Conservation (phyloP, 2,888 invertebrate genomes). For the Cotesia congregata region DNA sequence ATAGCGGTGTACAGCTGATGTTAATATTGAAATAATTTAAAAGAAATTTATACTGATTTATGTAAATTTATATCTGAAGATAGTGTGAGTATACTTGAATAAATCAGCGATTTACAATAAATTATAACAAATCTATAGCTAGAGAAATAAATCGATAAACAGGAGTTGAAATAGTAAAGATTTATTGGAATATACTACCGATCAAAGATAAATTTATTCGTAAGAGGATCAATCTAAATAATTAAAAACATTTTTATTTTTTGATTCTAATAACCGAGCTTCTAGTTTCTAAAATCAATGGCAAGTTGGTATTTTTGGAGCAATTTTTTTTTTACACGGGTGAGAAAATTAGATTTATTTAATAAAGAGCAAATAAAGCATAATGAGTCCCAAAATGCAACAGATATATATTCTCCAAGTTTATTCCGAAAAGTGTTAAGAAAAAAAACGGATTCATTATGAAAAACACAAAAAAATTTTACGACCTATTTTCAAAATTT, state of each 20-base stretch:
- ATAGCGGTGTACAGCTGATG: not conserved
- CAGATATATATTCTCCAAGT: no score
- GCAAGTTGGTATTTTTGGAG: no score
- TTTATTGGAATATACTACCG: not conserved
- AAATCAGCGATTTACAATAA: not conserved
- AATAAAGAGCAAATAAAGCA: no score
- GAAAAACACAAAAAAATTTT: no score
- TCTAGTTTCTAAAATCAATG: not conserved
- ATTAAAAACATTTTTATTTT: not conserved
- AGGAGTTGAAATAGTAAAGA: not conserved
- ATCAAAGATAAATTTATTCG: not conserved
- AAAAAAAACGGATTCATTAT: no score
- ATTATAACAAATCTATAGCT: not conserved
- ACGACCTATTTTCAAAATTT: no score
- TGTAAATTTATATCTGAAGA: not conserved
- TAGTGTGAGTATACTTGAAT: not conserved
- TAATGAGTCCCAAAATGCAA: no score
- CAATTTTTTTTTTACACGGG: no score
- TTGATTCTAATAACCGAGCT: not conserved
- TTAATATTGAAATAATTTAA: not conserved
- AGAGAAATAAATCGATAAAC: not conserved
- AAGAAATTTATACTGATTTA: not conserved
- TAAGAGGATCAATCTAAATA: not conserved
- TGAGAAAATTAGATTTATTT: no score
- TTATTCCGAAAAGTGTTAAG: no score